Evolutionary conservation across 2,113 vertebrate genomes (phyloP).

Genomic region (Nycticryphes semicollaris): DNA sequence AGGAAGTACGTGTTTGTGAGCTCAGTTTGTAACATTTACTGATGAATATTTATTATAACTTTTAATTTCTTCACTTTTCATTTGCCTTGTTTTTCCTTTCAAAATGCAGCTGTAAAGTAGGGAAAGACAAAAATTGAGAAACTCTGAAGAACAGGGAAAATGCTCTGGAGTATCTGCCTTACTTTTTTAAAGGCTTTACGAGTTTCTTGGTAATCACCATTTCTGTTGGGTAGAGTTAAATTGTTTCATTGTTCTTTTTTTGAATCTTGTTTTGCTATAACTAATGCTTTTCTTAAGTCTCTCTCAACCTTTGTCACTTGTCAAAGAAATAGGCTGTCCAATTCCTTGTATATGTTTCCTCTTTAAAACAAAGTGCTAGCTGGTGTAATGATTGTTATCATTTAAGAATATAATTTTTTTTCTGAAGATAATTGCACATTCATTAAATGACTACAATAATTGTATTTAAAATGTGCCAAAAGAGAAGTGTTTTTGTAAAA

Average conservation of each 20-base stretch:
- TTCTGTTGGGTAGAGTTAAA: background rate
- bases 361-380: background rate
- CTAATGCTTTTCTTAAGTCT: background rate
- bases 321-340: background rate
- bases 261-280: background rate
- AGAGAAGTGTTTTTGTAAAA: conserved; percentile 19
- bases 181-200: background rate
- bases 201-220: background rate
- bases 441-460: background rate
- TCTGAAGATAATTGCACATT: background rate
- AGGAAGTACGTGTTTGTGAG: background rate
- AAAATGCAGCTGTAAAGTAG: background rate
- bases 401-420: background rate
- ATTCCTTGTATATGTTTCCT: background rate
- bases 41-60: background rate
- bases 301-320: background rate
- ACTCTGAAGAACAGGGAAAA: background rate
- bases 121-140: background rate
- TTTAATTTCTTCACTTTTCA: background rate
- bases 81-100: background rate
- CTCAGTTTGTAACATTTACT: background rate
- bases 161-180: background rate
- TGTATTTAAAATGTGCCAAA: conserved; percentile 14
- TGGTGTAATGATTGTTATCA: background rate
- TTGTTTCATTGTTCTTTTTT: background rate